Conservation (phyloP, 2,797 vertebrate species). For the Clamator glandarius region DNA sequence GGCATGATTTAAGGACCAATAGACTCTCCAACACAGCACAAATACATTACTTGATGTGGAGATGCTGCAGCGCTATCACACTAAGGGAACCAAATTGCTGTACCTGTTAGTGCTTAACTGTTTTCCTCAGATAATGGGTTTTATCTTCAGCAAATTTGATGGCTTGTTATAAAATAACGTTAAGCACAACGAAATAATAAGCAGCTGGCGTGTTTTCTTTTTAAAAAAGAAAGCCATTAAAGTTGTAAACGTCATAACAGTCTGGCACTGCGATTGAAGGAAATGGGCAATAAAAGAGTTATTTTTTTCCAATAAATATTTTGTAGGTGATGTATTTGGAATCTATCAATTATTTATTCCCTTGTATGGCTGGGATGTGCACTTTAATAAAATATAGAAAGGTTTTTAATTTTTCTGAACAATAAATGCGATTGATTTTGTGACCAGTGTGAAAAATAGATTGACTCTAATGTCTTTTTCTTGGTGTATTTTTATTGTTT, state of each 20-base stretch:
- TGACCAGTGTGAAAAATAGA: conserved; percentile 73
- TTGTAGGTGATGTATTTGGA: conserved; percentile 74
- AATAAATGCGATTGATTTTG: conserved; percentile 77
- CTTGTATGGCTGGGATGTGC: conserved; percentile 61
- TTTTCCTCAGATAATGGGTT: conserved; percentile 18
- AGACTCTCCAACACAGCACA: not conserved
- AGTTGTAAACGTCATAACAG: conserved; percentile 53
- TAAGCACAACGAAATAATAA: conserved; percentile 55
- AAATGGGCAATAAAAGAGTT: conserved; percentile 69
- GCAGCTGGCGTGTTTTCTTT: not conserved
- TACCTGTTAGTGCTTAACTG: not conserved
- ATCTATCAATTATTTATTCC: conserved; percentile 78
- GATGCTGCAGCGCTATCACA: not conserved
- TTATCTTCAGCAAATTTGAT: not conserved
- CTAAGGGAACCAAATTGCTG: not conserved
- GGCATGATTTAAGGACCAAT: not conserved
- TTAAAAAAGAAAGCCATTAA: conserved; percentile 31
- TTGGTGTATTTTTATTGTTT: conserved; percentile 47
- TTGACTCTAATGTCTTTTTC: conserved; percentile 69
- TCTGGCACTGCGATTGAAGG: conserved; percentile 31
- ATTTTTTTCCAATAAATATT: conserved; percentile 75
- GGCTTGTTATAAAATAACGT: conserved; percentile 51
- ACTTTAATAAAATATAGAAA: conserved; percentile 77
- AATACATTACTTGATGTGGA: not conserved
- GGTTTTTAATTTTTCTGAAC: conserved; percentile 78